Evolutionary conservation across 2,797 vertebrate genomes (phyloP).

Genomic region (Schizopygopsis pylzovi): DNA sequence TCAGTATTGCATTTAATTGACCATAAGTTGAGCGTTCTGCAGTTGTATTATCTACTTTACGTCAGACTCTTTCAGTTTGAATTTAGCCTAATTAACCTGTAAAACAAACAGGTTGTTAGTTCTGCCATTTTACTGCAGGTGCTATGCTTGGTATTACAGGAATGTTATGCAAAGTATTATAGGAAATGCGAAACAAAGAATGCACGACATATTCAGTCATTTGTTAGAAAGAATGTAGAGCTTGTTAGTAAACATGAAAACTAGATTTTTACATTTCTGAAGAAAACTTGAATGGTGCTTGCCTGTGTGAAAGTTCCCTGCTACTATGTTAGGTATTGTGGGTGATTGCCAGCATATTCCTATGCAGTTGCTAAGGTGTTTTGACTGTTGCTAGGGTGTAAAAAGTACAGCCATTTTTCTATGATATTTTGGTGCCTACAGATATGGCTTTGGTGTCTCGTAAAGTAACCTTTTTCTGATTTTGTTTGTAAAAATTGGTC

Average conservation of each 20-base stretch:
- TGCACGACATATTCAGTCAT: not conserved
- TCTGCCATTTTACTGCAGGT: conserved; percentile 1
- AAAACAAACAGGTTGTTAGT: conserved; percentile 14
- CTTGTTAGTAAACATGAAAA: not conserved
- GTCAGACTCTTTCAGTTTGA: not conserved
- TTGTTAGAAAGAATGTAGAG: not conserved
- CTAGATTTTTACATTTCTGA: not conserved
- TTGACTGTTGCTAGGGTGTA: not conserved
- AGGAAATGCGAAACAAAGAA: not conserved
- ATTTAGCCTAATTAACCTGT: conserved; percentile 16
- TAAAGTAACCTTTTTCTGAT: not conserved
- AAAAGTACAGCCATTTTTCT: not conserved
- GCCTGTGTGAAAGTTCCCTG: not conserved
- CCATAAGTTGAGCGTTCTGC: not conserved
- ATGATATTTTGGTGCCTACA: not conserved
- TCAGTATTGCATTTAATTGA: conserved; percentile 30
- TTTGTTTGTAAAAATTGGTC: not conserved
- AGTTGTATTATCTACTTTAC: conserved; percentile 1
- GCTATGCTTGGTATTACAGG: not conserved
- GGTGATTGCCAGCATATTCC: not conserved
- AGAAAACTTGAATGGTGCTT: not conserved
- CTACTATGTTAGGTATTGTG: not conserved
- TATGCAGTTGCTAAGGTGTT: not conserved
- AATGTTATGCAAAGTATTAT: not conserved
- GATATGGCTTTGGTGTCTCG: not conserved